Base-by-base conservation (phyloP, 1,140 invertebrate species). In the Schlechtendalia chinensis region DNA sequence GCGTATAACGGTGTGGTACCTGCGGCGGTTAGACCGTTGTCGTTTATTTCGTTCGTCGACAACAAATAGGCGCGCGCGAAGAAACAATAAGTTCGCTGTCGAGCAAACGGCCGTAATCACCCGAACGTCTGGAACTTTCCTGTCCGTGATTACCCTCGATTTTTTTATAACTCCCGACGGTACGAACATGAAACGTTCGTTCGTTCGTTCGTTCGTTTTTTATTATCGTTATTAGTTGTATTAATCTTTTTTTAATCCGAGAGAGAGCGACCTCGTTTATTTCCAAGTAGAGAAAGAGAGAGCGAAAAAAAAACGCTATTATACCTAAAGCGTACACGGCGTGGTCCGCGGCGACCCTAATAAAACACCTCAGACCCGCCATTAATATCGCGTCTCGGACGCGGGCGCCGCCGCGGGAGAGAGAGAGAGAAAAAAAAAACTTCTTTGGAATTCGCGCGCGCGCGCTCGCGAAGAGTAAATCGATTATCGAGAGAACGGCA, bases 91-190 rank as follows among this genome's bases (percentile, higher is more conserved):
- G 54, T 53, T 16, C 50, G 27, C 50, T 54, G 29, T 72, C 47
- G 50, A n/a, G n/a, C 58, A 63, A 79, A 79, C 75, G 32, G 75
- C 75, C n/a, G 58, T 79, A 79, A 79, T 79, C 61, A 79, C 58
- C n/a, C 75, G 16, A 79, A 39, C 58, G 58, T 79, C 75, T 79
- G 75, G 63, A 79, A 61, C 74, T 79, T 63, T 61, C 22, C 24
- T 63, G 27, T 61, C 10, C 22, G 29, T 79, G 63, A 79, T 79
- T 79, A 61, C 56, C 58, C 58, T 61, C 75, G 75, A 79, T 79
- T 79, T 63, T 63, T 79, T 79, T 50, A 47, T 50, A 39, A 58
- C 58, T 5, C 24, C 19, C 27, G 56, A 3, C 17, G 58, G 39
- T 59, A 77, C 22, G 61, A 79, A 79, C 63, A 79, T 50, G 50